phyloP scores from a whole-genome alignment of 37 sponge, comb jelly and placozoan species.

The Crambe crambe region DNA sequence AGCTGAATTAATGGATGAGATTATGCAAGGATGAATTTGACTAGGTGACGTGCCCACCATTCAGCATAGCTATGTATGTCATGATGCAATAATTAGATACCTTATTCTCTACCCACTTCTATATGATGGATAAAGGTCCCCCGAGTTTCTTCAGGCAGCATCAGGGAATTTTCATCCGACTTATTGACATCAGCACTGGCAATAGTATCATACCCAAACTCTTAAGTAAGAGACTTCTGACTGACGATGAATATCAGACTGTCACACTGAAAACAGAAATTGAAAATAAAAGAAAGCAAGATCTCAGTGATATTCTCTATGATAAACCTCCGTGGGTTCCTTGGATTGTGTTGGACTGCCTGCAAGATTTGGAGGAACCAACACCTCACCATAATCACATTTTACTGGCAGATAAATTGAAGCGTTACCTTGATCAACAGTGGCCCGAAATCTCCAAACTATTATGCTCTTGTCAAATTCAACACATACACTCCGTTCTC shows the following conservation, averaged over 20 bases:
- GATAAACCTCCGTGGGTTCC: background rate
- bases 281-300: too few species aligned
- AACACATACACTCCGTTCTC: too few species aligned
- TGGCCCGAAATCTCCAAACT: background rate
- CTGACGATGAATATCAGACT: background rate
- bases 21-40: too few species aligned
- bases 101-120: too few species aligned
- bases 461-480: background rate
- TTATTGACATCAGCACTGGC: background rate
- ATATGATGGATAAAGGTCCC: too few species aligned
- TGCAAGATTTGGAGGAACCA: background rate
- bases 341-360: background rate
- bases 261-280: background rate
- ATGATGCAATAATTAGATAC: too few species aligned
- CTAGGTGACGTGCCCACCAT: too few species aligned
- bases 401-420: background rate
- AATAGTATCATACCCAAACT: constrained; percentile 13
- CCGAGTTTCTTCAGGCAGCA: background rate
- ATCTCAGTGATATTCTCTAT: background rate
- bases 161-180: background rate
- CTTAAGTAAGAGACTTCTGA: constrained; percentile 7
- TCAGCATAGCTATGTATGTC: too few species aligned
- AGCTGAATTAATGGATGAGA: too few species aligned
- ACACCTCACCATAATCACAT: background rate
- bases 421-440: background rate